phyloP scores from a whole-genome alignment of 1,140 invertebrate genomes.

The Agraylea sexmaculata region DNA sequence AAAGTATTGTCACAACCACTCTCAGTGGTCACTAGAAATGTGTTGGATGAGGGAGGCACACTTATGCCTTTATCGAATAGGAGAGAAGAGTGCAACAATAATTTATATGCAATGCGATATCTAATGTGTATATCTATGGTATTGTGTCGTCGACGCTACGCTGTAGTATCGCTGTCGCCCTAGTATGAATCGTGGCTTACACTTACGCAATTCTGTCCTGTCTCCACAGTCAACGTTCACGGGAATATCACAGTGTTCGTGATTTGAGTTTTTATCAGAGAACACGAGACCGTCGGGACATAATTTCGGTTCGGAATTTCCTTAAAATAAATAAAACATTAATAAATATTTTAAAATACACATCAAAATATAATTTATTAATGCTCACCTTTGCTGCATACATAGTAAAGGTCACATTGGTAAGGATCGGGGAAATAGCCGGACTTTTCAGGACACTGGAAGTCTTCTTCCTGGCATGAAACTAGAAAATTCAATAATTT shows the following conservation, averaged over 20 bases:
- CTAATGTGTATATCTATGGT: too few relatives aligned
- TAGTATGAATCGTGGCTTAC: too few relatives aligned
- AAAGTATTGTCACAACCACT: too few relatives aligned
- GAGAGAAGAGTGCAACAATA: too few relatives aligned
- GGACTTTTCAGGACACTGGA: conserved; percentile 59
- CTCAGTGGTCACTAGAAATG: too few relatives aligned
- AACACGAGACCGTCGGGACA: conserved; percentile 77
- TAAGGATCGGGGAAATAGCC: conserved; percentile 64
- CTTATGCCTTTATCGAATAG: too few relatives aligned
- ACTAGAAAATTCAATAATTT: conserved; percentile 28
- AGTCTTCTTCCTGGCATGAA: conserved; percentile 30
- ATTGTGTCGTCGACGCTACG: too few relatives aligned
- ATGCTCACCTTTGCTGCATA: conserved; percentile 50
- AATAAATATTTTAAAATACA: conserved; percentile 1
- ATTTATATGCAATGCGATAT: too few relatives aligned
- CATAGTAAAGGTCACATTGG: conserved; percentile 75
- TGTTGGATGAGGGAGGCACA: too few relatives aligned
- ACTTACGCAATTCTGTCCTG: conserved; percentile 65
- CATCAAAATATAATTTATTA: background rate
- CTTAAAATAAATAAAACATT: conserved; percentile 20
- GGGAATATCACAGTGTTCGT: conserved; percentile 66
- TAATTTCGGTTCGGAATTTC: conserved; percentile 50
- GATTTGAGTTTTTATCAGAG: conserved; percentile 58
- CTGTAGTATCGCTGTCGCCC: too few relatives aligned
- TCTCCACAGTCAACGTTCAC: conserved; percentile 69